Evolutionary conservation across 2,113 vertebrate species (phyloP), one percentile per base, ranked within the genome.

Genomic region (Triplophysa rosa): DNA sequence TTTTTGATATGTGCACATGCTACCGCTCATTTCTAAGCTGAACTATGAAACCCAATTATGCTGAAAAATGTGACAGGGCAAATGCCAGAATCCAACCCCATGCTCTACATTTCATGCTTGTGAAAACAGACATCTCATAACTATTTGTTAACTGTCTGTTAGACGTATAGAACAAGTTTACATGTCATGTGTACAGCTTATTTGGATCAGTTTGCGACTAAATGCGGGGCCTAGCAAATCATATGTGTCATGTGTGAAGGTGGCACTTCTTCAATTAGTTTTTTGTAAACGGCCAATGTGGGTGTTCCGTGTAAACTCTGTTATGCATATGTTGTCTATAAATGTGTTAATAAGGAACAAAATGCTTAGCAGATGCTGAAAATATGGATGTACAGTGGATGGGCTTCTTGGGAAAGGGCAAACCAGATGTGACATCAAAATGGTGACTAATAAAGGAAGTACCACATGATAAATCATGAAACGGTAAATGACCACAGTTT

Each of bases 1-100:
- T 66, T 59, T 70, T 77, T 82, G 47, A 71, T 65, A 33, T 70
- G 58, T 8, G 21, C 23, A 33, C 14, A 64, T 24, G 59, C 68
- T 40, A 52, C 75, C 64, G 33, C 69, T 66, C 49, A 24, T 54
- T 26, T 59, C 52, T 73, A n/a, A 73, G 69, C 12, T 71, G 26
- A 63, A 58, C 58, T 63, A 14, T 26, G 17, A 82, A 72, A 72
- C 16, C 6, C 68, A 73, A 37, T 80, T 26, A 17, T 61, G 9
- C 33, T 42, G 67, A 29, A 58, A 77, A 77, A 45, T 17, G 26
- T 4, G 26, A 40, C 13, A 8, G 59, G 16, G n/a, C n/a, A 72
- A 58, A 42, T 49, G 75, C 52, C 76, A 73, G 59, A 61, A 37
- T 72, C 67, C 26, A n/a, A 9, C 58, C 68, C 33, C 33, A 67